Evolutionary conservation across 2,797 vertebrate species (phyloP), one percentile per base, ranked within the genome.

Genomic region (Onychomys arenicola): DNA sequence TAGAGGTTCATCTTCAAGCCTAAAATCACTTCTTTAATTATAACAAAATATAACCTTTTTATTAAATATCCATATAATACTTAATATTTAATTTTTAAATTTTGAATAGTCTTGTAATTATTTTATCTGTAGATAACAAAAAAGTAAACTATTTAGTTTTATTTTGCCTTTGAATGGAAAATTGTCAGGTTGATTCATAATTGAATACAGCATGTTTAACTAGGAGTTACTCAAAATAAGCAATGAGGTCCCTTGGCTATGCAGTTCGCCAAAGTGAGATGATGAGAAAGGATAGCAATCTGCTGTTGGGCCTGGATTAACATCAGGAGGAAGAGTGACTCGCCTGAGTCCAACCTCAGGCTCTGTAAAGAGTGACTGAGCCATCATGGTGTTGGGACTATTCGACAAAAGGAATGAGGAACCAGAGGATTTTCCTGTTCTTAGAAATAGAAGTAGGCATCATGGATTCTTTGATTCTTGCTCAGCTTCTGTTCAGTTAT

Each of bases 201-300:
- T 61, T 67, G 37, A 91, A 89, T 55, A 69, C 27, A 89, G 32
- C 61, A 37, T n/a, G 46, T 83, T 93, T 87, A 91, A 91, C 65
- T 76, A 57, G 83, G 34, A 84, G 83, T 92, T 84, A 57, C 89
- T 96, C 9, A 65, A 93, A 94, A 92, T 96, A 95, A 88, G 32
- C 49, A 71, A 34, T 69, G 65, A 92, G 63, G 89, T 94, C 43
- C 57, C 23, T 93, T 17, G 57, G 76, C 89, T 80, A 55, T 61
- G 75, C 21, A 34, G 57, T 40, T 84, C 77, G 27, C 46, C 89
- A 73, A 52, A 90, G 49, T 76, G 52, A 91, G 34, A 59, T 34
- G 91, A 82, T 81, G 86, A 77, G 71, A 93, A 95, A 67, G 65
- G 43, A 87, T 76, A 81, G 43, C 46, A 75, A 32, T 49, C 77